These are phyloP conservation scores for Lepidurus apus DNA, from an alignment of 1,140 invertebrate species.

Conservation along the genomic window DNA sequence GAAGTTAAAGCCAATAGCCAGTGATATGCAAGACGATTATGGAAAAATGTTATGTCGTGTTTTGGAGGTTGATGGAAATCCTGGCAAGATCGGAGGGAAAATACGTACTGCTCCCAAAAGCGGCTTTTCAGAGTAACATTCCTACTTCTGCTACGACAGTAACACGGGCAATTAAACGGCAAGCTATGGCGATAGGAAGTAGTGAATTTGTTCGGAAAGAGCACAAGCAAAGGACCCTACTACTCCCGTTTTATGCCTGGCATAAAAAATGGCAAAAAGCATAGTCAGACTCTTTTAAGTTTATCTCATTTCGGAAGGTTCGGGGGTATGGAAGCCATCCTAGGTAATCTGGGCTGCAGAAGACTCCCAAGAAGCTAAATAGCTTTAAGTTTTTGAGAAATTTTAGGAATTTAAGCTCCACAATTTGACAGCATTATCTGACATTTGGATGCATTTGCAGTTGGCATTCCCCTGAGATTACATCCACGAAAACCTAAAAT, in stretches of 20 bases:
- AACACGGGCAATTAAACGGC: conserved; percentile 1
- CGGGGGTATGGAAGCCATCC: neutral
- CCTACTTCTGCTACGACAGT: neutral
- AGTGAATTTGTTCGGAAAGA: conserved; percentile 17
- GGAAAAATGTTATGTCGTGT: too few species aligned
- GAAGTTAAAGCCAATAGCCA: too few species aligned
- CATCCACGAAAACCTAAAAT: neutral
- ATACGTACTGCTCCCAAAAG: neutral
- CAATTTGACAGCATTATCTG: neutral
- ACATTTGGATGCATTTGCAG: neutral
- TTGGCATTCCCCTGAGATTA: neutral
- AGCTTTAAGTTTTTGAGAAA: neutral
- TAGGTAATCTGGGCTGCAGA: neutral
- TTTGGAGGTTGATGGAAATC: too few species aligned
- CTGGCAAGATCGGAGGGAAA: too few species aligned
- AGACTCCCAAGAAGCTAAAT: neutral
- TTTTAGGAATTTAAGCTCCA: neutral
- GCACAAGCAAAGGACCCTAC: neutral
- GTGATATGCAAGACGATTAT: too few species aligned
- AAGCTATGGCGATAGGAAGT: conserved; percentile 14
- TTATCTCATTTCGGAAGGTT: neutral
- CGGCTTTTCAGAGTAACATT: neutral
- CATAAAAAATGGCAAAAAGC: neutral
- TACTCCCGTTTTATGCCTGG: neutral
- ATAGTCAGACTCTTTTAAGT: neutral